phyloP scores from a whole-genome alignment of 2,797 vertebrate species.

The Catostomus latipinnis region DNA sequence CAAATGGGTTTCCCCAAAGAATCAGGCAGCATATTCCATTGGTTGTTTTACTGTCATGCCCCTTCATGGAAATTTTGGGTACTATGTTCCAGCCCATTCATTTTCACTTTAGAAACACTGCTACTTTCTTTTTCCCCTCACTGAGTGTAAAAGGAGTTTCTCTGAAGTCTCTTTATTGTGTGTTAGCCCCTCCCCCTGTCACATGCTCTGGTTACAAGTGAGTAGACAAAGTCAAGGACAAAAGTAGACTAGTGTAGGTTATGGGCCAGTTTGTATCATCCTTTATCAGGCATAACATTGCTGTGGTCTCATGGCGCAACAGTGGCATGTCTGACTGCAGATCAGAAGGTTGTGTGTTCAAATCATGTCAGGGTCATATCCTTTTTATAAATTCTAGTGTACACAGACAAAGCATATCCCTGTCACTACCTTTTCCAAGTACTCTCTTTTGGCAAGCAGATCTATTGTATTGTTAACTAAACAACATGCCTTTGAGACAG shows the following conservation, averaged over 20 bases:
- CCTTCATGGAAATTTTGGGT: background rate
- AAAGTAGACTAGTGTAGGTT: background rate
- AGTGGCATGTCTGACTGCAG: background rate
- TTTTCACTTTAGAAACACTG: background rate
- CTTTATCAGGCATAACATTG: background rate
- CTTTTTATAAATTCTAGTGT: background rate
- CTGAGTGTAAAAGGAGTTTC: constrained; percentile 2
- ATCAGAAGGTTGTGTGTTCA: background rate
- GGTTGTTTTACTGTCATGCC: background rate
- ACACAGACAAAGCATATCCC: background rate
- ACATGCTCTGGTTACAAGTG: constrained; percentile 11
- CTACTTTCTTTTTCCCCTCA: constrained; percentile 3
- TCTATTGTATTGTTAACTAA: background rate
- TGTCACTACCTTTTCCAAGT: constrained; percentile 9
- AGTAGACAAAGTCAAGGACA: constrained; percentile 19
- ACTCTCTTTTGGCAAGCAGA: background rate
- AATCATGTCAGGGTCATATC: background rate
- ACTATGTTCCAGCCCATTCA: background rate
- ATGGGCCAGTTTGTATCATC: background rate
- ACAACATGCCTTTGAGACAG: background rate
- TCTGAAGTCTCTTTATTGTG: background rate
- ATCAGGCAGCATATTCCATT: background rate
- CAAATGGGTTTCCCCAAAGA: background rate
- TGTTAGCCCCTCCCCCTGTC: constrained; percentile 16
- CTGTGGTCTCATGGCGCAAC: background rate